Base-by-base conservation (phyloP, 2,797 vertebrate genomes). In the Alca torda region DNA sequence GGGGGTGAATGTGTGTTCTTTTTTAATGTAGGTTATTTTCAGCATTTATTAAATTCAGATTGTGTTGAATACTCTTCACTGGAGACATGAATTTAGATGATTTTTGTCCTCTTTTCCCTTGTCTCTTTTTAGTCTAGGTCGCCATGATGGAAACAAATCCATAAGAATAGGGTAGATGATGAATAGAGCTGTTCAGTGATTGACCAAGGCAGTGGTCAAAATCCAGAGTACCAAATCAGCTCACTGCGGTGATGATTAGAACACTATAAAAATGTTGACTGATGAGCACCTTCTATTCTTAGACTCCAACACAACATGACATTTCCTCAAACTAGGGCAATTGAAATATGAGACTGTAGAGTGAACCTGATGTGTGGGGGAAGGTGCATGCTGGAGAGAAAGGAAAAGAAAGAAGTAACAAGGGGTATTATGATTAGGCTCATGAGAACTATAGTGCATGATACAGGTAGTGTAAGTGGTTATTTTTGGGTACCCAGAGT, bases 161-260 rank as follows among this genome's bases (percentile, higher is more conserved):
- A 48, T 48, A 48, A 48, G 46, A 48, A 48, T 48, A 48, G 46
- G 21, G 93, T 87, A 96, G 96, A 95, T 97, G 96, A 98, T 98
- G 96, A 98, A 97, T 61, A 88, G 95, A 96, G 81, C 75, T 95
- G 94, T 93, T 97, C 89, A 70, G 90, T 98, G 97, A 98, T 95
- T 98, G 97, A 97, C 96, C 97, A 97, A 91, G n/a, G 74, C 90
- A 97, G 73, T 96, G 97, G 98, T 93, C 96, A 97, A 96, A 97
- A 96, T 93, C 90, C 90, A 82, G 91, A 96, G 96, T 74, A 89
- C 95, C 39, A 89, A 97, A 97, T 97, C 98, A 97, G 87, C 96
- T 97, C 84, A 95, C 96, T 92, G 97, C 5, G 4, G 96, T 69
- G 95, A 96, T 84, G 94, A 97, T 96, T 96, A 97, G 86, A 87